Evolutionary conservation across 2,113 vertebrate species (phyloP), one percentile per base, ranked within the genome.

Genomic region (Aleadryas rufinucha): DNA sequence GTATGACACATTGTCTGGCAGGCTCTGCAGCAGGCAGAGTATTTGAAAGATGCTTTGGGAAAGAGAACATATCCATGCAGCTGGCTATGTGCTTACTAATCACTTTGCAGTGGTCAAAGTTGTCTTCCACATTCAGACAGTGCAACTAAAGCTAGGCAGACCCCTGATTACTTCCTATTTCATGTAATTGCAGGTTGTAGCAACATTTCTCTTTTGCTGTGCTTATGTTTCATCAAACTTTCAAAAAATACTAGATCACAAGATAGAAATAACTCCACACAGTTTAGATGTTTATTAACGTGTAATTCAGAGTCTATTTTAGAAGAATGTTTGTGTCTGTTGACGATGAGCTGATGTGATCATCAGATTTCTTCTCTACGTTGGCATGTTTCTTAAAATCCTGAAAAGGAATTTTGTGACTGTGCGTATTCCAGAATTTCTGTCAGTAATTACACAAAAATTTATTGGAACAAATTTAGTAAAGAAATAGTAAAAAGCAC

Each of bases 341-440:
- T 89, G 84, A 45, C 89, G 81, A 79, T 75, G 61, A 93, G 66
- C 53, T 89, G 56, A 53, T 79, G n/a, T 35, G 57, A 65, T 89
- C 88, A 65, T 68, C 94, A 72, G 28, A 79, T 85, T 85, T 87
- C 14, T 95, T 92, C 63, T 82, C 66, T 91, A 59, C 21, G 10
- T 17, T 65, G 50, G 5, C 8, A 2, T 22, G 19, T 33, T 71
- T 89, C 87, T 76, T 44, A 8, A 83, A 72, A 65, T 77, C 75
- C 33, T 79, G 54, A 61, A 83, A 16, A 70, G 63, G 13, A 94
- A 61, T 79, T 94, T 82, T 85, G 30, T 75, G 47, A 44, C 35
- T 71, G 5, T 1, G 0, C 2, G 1, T 72, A 54, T 63, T 78
- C 50, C 5, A 27, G 24, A 92, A 81, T 71, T 88, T 83, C 12